Conservation (phyloP, 2,888 invertebrate species). For the Ptilodon capucinus region DNA sequence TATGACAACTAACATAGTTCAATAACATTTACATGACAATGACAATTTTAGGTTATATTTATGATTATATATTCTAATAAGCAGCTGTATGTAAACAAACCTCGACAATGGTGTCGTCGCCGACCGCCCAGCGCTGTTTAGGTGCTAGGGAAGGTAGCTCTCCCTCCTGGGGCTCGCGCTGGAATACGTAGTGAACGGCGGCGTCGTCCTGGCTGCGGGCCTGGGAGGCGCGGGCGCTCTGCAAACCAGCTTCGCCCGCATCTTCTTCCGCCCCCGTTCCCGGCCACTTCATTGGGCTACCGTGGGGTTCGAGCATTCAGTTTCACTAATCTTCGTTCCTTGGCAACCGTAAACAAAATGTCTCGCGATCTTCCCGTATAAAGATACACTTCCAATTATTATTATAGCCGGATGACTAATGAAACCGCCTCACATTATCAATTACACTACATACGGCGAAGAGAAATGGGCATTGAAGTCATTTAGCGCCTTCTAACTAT, state of each 20-base stretch:
- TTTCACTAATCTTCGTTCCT: slow-evolving; percentile 64
- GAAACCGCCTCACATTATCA: slow-evolving; percentile 63
- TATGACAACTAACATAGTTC: background rate
- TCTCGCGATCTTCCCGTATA: slow-evolving; percentile 52
- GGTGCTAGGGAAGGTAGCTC: slow-evolving; percentile 89
- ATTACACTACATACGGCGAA: slow-evolving; percentile 44
- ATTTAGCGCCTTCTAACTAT: slow-evolving; percentile 56
- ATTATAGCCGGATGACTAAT: slow-evolving; percentile 43
- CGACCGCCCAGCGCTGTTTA: slow-evolving; percentile 93
- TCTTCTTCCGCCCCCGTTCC: slow-evolving; percentile 86
- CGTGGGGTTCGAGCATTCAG: slow-evolving; percentile 83
- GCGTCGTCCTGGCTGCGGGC: slow-evolving; percentile 92
- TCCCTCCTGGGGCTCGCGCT: slow-evolving; percentile 89
- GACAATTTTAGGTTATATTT: slow-evolving; percentile 26
- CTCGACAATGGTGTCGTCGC: slow-evolving; percentile 94
- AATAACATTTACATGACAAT: slow-evolving; percentile 2
- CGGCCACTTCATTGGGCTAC: slow-evolving; percentile 91
- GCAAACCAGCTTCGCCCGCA: slow-evolving; percentile 76
- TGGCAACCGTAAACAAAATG: slow-evolving; percentile 64
- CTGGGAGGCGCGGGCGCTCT: slow-evolving; percentile 86
- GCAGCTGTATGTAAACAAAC: slow-evolving; percentile 78
- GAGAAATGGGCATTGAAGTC: slow-evolving; percentile 46
- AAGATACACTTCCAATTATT: slow-evolving; percentile 43
- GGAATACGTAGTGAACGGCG: slow-evolving; percentile 96
- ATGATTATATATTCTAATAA: background rate